phyloP scores from a whole-genome alignment of 2,113 vertebrate species.

The Engraulis encrasicolus region DNA sequence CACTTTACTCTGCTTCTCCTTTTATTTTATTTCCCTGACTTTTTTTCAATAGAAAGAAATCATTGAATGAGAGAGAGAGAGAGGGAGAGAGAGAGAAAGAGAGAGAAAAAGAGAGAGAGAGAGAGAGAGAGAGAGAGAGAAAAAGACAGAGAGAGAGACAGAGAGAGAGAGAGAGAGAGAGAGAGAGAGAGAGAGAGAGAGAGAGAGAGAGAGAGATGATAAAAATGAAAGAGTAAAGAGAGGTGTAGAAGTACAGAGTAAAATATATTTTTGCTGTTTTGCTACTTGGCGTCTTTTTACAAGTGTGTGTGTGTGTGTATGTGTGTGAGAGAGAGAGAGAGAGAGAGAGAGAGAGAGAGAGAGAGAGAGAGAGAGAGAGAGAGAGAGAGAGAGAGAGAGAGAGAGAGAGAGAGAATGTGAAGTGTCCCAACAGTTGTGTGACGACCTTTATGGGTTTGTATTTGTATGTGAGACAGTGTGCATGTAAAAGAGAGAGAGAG shows the following conservation, averaged over 20 bases:
- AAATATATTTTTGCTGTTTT: neutral
- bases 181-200: neutral
- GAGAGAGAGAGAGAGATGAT: too few relatives aligned
- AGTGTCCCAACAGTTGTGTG: too few relatives aligned
- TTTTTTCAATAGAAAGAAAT: neutral
- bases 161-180: neutral
- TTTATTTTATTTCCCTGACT: neutral
- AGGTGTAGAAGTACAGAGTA: neutral
- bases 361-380: too few relatives aligned
- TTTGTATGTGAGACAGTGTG: neutral
- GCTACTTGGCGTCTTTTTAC: neutral
- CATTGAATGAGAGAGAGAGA: too few relatives aligned
- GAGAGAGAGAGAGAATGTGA: too few relatives aligned
- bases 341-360: too few relatives aligned
- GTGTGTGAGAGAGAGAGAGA: too few relatives aligned
- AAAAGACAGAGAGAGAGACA: conserved; percentile 48
- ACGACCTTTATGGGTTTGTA: neutral
- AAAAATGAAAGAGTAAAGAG: too few relatives aligned
- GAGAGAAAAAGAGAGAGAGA: too few relatives aligned
- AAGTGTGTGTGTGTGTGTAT: neutral
- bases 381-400: too few relatives aligned
- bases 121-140: conserved; percentile 16
- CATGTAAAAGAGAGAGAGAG: neutral
- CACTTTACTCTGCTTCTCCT: conserved; percentile 28
- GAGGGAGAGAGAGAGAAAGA: too few relatives aligned